Percentiles rank a stretch among this genome's conserved stretches.
Conservation (phyloP, 1,140 invertebrate genomes). For the Globodera ellingtonae region DNA sequence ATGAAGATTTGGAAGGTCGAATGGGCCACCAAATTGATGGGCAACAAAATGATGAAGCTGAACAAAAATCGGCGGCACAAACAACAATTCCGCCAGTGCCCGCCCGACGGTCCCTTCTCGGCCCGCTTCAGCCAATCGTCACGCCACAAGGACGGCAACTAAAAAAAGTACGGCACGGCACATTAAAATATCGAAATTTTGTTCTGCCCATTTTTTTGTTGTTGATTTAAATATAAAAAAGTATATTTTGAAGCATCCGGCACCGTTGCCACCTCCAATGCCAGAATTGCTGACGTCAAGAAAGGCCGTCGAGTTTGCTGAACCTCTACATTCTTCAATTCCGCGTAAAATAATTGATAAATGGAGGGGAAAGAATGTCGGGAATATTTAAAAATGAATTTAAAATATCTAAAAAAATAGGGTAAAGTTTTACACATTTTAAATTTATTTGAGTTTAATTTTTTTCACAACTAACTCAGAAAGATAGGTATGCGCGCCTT, state of each 20-base stretch:
- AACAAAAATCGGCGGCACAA: neutral
- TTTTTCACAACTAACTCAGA: too few relatives aligned
- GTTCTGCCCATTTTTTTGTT: too few relatives aligned
- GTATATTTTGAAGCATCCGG: neutral
- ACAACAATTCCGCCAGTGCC: constrained; percentile 6
- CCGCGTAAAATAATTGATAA: constrained; percentile 39
- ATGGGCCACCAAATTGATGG: neutral
- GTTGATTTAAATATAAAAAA: neutral
- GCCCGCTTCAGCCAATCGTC: constrained; percentile 4
- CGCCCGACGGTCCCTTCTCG: constrained; percentile 8
- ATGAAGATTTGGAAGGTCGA: constrained; percentile 2
- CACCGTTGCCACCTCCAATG: neutral
- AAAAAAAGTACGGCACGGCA: constrained; percentile 5
- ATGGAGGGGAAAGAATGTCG: neutral
- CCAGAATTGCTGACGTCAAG: constrained; percentile 7
- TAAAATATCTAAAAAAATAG: too few relatives aligned
- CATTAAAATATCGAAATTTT: too few relatives aligned
- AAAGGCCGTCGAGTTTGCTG: constrained; percentile 50
- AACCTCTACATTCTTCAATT: constrained; percentile 55
- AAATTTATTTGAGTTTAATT: too few relatives aligned
- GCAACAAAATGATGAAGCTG: constrained; percentile 6
- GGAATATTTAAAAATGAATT: constrained; percentile 4
- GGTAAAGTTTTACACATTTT: too few relatives aligned
- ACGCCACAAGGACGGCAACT: constrained; percentile 5
- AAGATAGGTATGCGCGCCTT: too few relatives aligned